Percentiles rank a stretch among this genome's conserved stretches.
These are phyloP conservation scores for Syngnathus scovelli DNA, from an alignment of 2,113 vertebrate genomes.

Conservation along the genomic window DNA sequence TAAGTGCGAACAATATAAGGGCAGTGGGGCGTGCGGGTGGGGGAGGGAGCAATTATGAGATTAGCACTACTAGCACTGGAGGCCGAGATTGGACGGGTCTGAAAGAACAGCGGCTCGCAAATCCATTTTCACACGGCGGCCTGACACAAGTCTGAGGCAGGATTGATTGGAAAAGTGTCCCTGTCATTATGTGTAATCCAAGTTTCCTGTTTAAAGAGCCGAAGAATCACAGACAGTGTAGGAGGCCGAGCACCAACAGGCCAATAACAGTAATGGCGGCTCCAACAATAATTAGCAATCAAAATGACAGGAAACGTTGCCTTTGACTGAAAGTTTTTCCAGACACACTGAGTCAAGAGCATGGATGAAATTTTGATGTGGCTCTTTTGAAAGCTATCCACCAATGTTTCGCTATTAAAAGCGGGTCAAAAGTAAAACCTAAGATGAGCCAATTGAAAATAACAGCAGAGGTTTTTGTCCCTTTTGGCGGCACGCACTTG, in stretches of 20 bases:
- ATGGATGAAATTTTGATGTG: slow-evolving; percentile 35
- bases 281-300: slow-evolving; percentile 59
- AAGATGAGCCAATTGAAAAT: slow-evolving; percentile 82
- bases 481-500: slow-evolving; percentile 80
- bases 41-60: slow-evolving; percentile 83
- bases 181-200: slow-evolving; percentile 71
- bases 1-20: slow-evolving; percentile 77
- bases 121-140: slow-evolving; percentile 73
- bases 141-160: slow-evolving; percentile 61
- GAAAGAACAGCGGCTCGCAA: slow-evolving; percentile 75
- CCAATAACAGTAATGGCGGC: slow-evolving; percentile 53
- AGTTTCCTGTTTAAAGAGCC: slow-evolving; percentile 70
- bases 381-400: slow-evolving; percentile 43
- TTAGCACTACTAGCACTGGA: slow-evolving; percentile 74
- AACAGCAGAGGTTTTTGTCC: slow-evolving; percentile 86
- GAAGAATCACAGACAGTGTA: slow-evolving; percentile 65
- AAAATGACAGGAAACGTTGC: slow-evolving; percentile 31
- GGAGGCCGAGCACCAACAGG: slow-evolving; percentile 44
- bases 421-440: slow-evolving; percentile 49
- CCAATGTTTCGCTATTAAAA: slow-evolving; percentile 46
- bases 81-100: slow-evolving; percentile 74
- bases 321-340: slow-evolving; percentile 44
- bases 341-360: slow-evolving; percentile 17
- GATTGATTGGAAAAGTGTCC: slow-evolving; percentile 64
- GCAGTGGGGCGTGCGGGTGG: slow-evolving; percentile 14